A percentile compares a stretch with the other conserved stretches of the same genome.
These are phyloP conservation scores for Fregetta grallaria DNA, from an alignment of 2,113 vertebrate genomes.

Conservation along the genomic window DNA sequence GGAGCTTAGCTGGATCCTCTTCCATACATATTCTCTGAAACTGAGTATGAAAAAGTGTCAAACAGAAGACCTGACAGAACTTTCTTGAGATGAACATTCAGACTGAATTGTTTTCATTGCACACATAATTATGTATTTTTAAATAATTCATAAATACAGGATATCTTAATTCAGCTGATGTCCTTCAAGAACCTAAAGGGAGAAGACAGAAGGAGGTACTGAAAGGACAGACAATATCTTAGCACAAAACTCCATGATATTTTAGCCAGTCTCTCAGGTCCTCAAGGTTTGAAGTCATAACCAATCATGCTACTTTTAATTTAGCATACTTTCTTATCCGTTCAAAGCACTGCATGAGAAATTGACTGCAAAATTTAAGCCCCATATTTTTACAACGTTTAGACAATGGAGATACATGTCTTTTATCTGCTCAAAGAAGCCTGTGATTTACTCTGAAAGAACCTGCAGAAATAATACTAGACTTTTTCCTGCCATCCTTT, in stretches of 20 bases:
- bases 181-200: background rate
- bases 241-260: background rate
- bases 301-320: background rate
- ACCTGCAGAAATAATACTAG: background rate
- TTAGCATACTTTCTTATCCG: background rate
- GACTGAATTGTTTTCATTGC: background rate
- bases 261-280: background rate
- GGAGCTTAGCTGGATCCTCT: background rate
- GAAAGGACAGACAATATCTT: background rate
- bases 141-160: background rate
- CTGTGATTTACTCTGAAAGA: background rate
- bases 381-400: background rate
- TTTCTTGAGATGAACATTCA: background rate
- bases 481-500: background rate
- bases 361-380: background rate
- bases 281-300: background rate
- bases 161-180: background rate
- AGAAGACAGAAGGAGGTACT: background rate
- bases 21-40: background rate
- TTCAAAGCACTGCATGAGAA: background rate
- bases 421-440: background rate
- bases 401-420: background rate
- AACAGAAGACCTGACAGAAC: background rate
- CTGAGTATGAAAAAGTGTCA: background rate
- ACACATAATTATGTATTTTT: background rate